Percentiles rank a stretch among this genome's conserved stretches.
phyloP scores from a whole-genome alignment of 2,888 invertebrate species.

The Cyclophora albipunctata region DNA sequence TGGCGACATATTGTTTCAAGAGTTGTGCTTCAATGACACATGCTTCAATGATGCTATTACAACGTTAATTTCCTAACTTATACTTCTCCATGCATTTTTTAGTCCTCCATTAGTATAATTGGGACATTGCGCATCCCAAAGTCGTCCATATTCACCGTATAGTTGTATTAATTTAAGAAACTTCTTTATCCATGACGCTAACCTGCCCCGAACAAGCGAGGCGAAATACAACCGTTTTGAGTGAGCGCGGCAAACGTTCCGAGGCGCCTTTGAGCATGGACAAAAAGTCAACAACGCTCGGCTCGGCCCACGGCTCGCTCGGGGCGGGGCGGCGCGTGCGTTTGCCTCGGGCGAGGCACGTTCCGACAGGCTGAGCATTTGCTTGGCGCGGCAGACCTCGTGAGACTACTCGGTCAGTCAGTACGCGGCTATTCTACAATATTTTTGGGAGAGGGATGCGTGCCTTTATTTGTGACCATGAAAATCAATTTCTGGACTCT shows the following conservation, averaged over 20 bases:
- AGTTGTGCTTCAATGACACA: slow-evolving; percentile 13
- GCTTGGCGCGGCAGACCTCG: no score
- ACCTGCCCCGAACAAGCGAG: slow-evolving; percentile 16
- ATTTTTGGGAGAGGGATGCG: no score
- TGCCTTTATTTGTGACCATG: no score
- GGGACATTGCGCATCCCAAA: slow-evolving; percentile 21
- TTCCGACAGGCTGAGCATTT: no score
- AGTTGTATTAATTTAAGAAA: slow-evolving; percentile 20
- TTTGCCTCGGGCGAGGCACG: no score
- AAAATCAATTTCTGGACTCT: no score
- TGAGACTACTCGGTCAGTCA: no score
- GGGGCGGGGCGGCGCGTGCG: no score
- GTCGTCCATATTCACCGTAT: slow-evolving; percentile 15
- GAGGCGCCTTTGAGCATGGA: slow-evolving; percentile 22
- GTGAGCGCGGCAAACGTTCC: slow-evolving; percentile 21
- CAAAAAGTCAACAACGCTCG: background rate
- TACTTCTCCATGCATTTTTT: slow-evolving; percentile 13
- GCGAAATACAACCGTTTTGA: slow-evolving; percentile 18
- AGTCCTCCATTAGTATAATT: slow-evolving; percentile 18
- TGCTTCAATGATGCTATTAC: slow-evolving; percentile 7
- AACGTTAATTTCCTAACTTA: slow-evolving; percentile 3
- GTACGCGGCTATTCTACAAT: no score
- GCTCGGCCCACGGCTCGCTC: background rate
- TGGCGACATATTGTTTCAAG: slow-evolving; percentile 14
- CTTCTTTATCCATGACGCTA: slow-evolving; percentile 17